Evolutionary conservation across 53 echinoderm and acorn worm species (phyloP).

Genomic region (Patiria pectinifera): DNA sequence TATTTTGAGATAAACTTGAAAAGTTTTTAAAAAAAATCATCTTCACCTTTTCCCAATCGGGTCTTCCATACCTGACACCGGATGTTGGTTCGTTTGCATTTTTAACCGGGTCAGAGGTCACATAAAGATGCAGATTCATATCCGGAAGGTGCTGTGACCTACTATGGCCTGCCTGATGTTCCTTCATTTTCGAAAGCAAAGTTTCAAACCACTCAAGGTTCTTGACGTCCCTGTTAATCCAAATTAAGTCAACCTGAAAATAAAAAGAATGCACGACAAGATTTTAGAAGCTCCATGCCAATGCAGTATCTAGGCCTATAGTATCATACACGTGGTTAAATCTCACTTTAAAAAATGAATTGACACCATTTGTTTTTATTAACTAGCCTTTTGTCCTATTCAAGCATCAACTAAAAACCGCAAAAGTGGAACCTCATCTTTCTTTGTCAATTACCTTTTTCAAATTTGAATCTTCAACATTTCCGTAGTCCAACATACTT

Average conservation of each 20-base stretch:
- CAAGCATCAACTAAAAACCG: too few relatives aligned
- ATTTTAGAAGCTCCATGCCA: too few relatives aligned
- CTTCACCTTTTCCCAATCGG: conserved; percentile 67
- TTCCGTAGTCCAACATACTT: conserved; percentile 81
- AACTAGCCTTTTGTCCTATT: too few relatives aligned
- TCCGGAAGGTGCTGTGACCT: conserved; percentile 18
- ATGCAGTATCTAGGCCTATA: too few relatives aligned
- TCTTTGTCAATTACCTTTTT: too few relatives aligned
- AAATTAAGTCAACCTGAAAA: conserved; percentile 68
- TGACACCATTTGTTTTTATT: too few relatives aligned
- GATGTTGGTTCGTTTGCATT: conserved; percentile 17
- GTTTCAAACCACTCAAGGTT: conserved; percentile 72
- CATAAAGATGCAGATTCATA: conserved; percentile 57
- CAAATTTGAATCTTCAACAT: not conserved
- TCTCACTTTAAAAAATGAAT: too few relatives aligned
- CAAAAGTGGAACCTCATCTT: too few relatives aligned
- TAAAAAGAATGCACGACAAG: not conserved
- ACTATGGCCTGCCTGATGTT: conserved; percentile 16
- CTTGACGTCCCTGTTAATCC: conserved; percentile 67
- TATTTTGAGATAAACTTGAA: not conserved
- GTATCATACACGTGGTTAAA: too few relatives aligned
- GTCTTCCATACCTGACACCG: conserved; percentile 61
- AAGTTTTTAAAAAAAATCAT: not conserved
- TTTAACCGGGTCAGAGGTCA: conserved; percentile 57
- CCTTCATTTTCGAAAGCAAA: conserved; percentile 53